These are phyloP conservation scores for Bovichtus diacanthus DNA, from an alignment of 2,797 vertebrate genomes.

Conservation along the genomic window DNA sequence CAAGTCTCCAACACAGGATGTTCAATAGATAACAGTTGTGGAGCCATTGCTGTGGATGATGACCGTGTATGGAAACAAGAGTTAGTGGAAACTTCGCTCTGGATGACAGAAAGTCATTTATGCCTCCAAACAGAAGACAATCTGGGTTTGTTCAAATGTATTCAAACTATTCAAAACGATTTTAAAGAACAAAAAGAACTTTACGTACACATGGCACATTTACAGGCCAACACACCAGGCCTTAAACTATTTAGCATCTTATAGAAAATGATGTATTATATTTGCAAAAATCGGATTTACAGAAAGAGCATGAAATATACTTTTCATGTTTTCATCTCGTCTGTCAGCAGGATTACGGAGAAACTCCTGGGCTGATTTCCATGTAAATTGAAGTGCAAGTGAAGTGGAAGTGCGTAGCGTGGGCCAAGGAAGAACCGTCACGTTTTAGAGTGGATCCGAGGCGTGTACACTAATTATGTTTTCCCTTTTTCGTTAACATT, in stretches of 20 bases:
- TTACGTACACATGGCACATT: too few species aligned
- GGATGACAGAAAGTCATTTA: conserved; percentile 14
- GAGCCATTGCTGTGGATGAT: conserved; percentile 3
- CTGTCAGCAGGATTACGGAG: too few species aligned
- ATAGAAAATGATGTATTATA: too few species aligned
- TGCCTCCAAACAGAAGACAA: not conserved
- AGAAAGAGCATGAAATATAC: not conserved
- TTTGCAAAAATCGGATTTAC: not conserved
- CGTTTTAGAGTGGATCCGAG: too few species aligned
- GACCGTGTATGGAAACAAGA: conserved; percentile 8
- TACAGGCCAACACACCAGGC: not conserved
- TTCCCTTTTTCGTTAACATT: too few species aligned
- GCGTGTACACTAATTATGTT: too few species aligned
- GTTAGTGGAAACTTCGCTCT: not conserved
- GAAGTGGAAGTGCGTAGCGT: too few species aligned
- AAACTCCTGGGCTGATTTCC: too few species aligned
- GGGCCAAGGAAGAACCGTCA: too few species aligned
- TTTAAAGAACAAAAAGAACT: not conserved
- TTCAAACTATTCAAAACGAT: not conserved
- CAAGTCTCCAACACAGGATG: not conserved
- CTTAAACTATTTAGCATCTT: not conserved
- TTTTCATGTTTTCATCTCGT: too few species aligned
- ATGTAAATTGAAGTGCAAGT: too few species aligned
- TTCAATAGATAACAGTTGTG: not conserved
- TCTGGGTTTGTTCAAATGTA: not conserved